Conservation (phyloP, 2,888 invertebrate genomes). For the Ormyrus nitidulus region DNA sequence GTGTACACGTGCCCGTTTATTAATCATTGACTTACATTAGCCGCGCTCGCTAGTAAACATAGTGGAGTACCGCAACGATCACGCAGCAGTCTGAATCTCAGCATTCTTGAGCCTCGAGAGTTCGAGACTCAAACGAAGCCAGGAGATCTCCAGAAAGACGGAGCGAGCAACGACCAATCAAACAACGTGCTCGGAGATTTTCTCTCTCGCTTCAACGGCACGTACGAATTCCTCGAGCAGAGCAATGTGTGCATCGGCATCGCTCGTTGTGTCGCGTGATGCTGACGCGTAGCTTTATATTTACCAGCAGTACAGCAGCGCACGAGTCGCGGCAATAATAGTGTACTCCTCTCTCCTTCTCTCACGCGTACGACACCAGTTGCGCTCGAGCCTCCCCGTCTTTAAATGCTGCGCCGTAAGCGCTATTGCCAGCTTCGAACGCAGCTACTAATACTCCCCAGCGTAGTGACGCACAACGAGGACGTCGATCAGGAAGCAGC, state of each 20-base stretch:
- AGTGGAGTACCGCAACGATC: background rate
- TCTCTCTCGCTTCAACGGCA: background rate
- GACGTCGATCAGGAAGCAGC: slow-evolving; percentile 7
- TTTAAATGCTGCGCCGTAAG: slow-evolving; percentile 53
- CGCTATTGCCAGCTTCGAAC: slow-evolving; percentile 29
- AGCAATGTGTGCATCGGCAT: background rate
- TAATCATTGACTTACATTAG: background rate
- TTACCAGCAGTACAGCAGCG: slow-evolving; percentile 17
- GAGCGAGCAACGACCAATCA: background rate
- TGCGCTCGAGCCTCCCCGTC: slow-evolving; percentile 30
- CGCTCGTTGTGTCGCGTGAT: slow-evolving; percentile 39
- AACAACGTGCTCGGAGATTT: background rate
- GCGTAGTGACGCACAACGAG: slow-evolving; percentile 4
- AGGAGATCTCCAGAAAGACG: background rate
- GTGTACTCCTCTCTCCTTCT: background rate
- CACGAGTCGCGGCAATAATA: background rate
- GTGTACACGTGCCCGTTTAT: background rate
- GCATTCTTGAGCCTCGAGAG: too few relatives aligned
- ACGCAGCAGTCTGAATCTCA: too few relatives aligned
- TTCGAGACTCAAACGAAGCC: background rate
- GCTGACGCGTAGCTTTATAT: slow-evolving; percentile 51
- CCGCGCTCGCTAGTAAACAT: background rate
- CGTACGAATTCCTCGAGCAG: background rate
- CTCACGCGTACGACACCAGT: background rate
- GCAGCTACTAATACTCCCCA: slow-evolving; percentile 1